A percentile compares a stretch with the other conserved stretches of the same genome.
Conservation (phyloP, 2,113 vertebrate species). For the Albula goreensis region DNA sequence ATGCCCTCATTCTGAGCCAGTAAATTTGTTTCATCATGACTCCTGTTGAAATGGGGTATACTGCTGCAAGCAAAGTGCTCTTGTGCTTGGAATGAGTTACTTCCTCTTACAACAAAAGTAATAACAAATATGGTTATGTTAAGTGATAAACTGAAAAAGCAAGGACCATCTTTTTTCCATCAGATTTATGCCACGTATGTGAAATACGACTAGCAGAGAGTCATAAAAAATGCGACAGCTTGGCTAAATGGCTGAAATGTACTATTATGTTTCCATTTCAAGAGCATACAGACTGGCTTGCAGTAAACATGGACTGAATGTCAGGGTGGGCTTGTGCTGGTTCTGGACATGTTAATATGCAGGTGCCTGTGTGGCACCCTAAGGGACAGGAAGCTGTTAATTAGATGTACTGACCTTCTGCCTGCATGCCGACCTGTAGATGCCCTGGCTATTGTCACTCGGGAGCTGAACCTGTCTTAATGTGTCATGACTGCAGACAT, state of each 20-base stretch:
- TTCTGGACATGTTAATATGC: no score
- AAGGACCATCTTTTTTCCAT: neutral
- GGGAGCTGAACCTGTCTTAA: no score
- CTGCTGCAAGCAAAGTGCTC: neutral
- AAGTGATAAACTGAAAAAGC: neutral
- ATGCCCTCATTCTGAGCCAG: neutral
- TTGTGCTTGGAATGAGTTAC: neutral
- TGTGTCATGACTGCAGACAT: no score
- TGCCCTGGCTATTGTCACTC: no score
- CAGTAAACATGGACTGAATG: no score
- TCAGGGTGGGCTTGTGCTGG: no score
- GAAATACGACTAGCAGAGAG: neutral
- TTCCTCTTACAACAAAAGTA: neutral
- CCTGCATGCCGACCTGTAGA: no score
- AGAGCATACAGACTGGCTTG: neutral
- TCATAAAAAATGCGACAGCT: neutral
- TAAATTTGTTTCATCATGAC: constrained; percentile 11
- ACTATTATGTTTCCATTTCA: neutral
- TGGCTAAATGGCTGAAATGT: neutral
- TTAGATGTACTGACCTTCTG: no score
- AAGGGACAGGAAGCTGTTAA: no score
- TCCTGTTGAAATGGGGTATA: constrained; percentile 20
- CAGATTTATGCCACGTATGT: neutral
- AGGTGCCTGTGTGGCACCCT: no score
- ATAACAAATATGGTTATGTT: neutral